Base-by-base conservation (phyloP, 2,113 vertebrate genomes). In the Myanophis thanlyinensis region DNA sequence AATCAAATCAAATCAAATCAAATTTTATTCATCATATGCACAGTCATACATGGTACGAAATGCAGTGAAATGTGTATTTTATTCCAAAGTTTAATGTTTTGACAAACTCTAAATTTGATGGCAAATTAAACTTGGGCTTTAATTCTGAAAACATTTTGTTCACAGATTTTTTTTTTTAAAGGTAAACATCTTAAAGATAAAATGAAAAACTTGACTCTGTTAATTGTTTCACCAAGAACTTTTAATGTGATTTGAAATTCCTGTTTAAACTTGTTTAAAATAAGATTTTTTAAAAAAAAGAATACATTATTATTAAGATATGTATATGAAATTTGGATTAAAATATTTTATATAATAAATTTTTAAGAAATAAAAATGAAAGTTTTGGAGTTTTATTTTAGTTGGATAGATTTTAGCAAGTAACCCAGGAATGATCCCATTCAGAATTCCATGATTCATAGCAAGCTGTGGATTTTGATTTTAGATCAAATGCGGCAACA, bases 301-400 rank as follows among this genome's bases (percentile, higher is more conserved):
- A 40, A 52, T 9, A 49, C 13, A 52, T 35, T n/a, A 27, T 88
- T 52, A 46, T 12, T 73, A 49, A 87, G 40, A 30, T 56, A 3
- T 90, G 30, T 90, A 48, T n/a, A 23, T 73, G n/a, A 59, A 88
- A 59, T 84, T 90, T 62, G 92, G 87, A 80, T 44, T 44, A 92
- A 9, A 73, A 49, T 49, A 80, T 90, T 92, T 92, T 92, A 56
- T 93, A 90, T 23, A 87, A 88, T 92, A 88, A 90, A 88, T 25
- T 88, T 92, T 54, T 46, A 15, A 11, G n/a, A 47, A 91, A 87
- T 7, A 6, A 22, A 56, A 67, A 9, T n/a, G 22, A 54, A 2
- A 73, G 7, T 30, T 44, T 56, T 87, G 49, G 84, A 80, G 11
- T 2, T 56, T 89, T 89, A 62, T 90, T 86, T 92, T 40, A 27